phyloP scores from a whole-genome alignment of 2,113 vertebrate genomes.

The Edolisoma coerulescens region DNA sequence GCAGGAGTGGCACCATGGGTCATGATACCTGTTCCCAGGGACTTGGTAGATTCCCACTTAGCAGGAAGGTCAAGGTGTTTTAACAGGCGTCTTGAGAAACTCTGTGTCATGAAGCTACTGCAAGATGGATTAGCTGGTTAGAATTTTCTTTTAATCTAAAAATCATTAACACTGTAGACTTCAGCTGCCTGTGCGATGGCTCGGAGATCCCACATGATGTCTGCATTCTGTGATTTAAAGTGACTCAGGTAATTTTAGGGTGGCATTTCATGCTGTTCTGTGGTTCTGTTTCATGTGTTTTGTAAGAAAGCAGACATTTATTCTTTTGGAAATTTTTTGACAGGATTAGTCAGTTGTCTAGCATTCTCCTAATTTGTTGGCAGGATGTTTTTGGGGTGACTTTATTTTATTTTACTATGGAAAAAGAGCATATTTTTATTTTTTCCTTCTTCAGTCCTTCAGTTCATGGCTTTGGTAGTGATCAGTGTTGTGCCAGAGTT shows the following conservation, averaged over 20 bases:
- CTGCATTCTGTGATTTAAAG: background rate
- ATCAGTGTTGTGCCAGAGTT: background rate
- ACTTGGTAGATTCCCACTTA: background rate
- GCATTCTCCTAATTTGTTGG: background rate
- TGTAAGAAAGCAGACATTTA: background rate
- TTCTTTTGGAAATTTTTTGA: background rate
- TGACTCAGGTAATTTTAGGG: background rate
- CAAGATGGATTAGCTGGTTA: background rate
- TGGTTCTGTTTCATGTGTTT: background rate
- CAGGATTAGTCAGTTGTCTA: background rate
- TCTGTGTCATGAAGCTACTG: background rate
- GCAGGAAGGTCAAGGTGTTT: background rate
- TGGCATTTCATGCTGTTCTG: background rate
- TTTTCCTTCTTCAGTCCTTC: background rate
- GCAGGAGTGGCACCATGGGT: background rate
- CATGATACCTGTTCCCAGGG: background rate
- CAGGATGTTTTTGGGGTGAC: background rate
- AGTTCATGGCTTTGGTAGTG: background rate
- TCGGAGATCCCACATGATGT: background rate
- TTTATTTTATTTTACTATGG: background rate
- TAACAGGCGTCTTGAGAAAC: background rate
- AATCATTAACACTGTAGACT: background rate
- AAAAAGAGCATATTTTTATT: background rate
- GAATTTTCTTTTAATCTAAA: background rate
- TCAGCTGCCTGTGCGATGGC: background rate